phyloP scores from a whole-genome alignment of 2,113 vertebrate genomes.

The Telmatochromis brachygnathus region DNA sequence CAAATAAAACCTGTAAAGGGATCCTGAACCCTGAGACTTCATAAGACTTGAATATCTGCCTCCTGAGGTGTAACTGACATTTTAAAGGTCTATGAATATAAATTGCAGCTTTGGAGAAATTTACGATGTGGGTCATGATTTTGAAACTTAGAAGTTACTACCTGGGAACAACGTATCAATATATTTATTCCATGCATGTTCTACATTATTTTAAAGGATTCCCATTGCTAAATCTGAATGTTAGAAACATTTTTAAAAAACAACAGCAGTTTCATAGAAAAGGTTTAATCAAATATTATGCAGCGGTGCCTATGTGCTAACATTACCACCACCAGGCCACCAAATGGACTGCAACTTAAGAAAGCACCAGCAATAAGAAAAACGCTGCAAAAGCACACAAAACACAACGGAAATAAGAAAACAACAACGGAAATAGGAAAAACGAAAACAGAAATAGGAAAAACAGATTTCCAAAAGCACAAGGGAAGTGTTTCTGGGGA shows the following conservation, averaged over 20 bases:
- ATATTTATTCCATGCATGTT: not conserved
- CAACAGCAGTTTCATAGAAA: not conserved
- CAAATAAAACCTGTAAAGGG: not conserved
- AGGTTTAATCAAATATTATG: not conserved
- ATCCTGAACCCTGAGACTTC: not conserved
- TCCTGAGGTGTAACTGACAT: conserved; percentile 2
- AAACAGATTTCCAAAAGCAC: too few species aligned
- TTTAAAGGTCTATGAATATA: conserved; percentile 53
- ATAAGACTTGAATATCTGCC: conserved; percentile 19
- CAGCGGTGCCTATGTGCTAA: not conserved
- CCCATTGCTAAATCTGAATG: not conserved
- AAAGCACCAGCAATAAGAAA: too few species aligned
- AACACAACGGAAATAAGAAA: too few species aligned
- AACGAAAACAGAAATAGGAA: too few species aligned
- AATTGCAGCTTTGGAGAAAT: conserved; percentile 17
- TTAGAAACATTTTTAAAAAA: not conserved
- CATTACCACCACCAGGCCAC: not conserved
- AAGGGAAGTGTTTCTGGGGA: too few species aligned
- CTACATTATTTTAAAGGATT: not conserved
- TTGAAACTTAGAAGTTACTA: not conserved
- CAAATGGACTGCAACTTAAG: too few species aligned
- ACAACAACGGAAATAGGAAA: too few species aligned
- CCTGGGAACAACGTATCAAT: not conserved
- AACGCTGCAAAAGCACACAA: too few species aligned
- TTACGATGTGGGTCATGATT: conserved; percentile 19